Evolutionary conservation across 2,113 vertebrate species (phyloP).

Genomic region (Stegostoma tigrinum): DNA sequence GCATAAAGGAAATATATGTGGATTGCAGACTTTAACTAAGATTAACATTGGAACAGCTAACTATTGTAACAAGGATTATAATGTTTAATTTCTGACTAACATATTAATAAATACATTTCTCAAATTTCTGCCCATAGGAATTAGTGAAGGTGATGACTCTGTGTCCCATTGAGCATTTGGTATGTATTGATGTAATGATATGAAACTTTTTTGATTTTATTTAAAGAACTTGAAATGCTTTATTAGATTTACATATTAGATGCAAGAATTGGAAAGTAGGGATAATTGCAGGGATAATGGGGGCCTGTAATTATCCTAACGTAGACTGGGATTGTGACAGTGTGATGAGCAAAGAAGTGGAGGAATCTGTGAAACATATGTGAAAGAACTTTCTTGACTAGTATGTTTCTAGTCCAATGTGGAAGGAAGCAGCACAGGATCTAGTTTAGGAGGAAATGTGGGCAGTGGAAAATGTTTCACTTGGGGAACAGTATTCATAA

Average conservation of each 20-base stretch:
- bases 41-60: neutral
- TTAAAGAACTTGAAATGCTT: conserved; percentile 7
- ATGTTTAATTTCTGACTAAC: neutral
- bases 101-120: neutral
- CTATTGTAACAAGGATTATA: neutral
- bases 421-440: neutral
- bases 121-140: conserved; percentile 57
- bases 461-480: neutral
- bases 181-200: conserved; percentile 52
- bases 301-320: neutral
- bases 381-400: neutral
- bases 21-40: neutral
- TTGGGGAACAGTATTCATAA: neutral
- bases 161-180: conserved; percentile 79
- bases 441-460: neutral
- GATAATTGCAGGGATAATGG: neutral
- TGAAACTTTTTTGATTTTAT: neutral
- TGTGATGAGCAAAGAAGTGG: neutral
- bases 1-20: neutral
- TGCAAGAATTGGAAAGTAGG: neutral
- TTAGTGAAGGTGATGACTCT: conserved; percentile 75
- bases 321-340: neutral
- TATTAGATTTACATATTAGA: neutral
- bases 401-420: neutral
- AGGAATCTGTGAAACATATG: neutral